Evolutionary conservation across 1,140 invertebrate species (phyloP), one percentile per base, ranked within the genome.

Genomic region (Eumaeus atala): DNA sequence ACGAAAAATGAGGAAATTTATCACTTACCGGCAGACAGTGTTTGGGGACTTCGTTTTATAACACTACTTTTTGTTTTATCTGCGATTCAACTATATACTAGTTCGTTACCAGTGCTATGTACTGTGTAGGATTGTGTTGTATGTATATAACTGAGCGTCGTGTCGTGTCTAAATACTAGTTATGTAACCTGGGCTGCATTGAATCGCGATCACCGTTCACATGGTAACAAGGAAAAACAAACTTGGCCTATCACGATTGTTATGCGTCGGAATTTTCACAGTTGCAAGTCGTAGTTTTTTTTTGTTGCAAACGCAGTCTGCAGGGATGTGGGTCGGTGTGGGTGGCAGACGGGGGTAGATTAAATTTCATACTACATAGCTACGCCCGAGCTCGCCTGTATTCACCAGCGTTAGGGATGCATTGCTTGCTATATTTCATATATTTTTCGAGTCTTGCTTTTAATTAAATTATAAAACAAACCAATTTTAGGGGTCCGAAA

Each of bases 321-420:
- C 36, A 51, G 54, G 38, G 59, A 35, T 47, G 58, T 49, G 53
- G 52, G 58, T 33, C 28, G 64, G 58, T 40, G 51, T 34, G 67
- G 70, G 66, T 42, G 69, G 72, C 64, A 77, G 78, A 77, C 74
- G 61, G 74, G 74, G 77, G 75, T 72, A 81, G 81, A 82, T 84
- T 84, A 80, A 80, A 82, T 84, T 84, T 79, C 72, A 68, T 73
- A 72, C 68, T 70, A 69, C 67, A 73, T 69, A 69, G 66, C 72
- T 70, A 62, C 60, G 60, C 62, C 74, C 66, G 64, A 74, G 70
- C 67, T 73, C 62, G 66, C 64, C 69, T 66, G 67, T 78, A 72
- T 82, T 84, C 78, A 82, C 80, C 78, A 82, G 61, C 57, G 72
- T 72, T 75, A 74, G 69, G 66, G 65, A 54, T 78, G 72, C 73